Evolutionary conservation across 2,888 invertebrate species (phyloP).

Genomic region (Archaeoteleia sp.): DNA sequence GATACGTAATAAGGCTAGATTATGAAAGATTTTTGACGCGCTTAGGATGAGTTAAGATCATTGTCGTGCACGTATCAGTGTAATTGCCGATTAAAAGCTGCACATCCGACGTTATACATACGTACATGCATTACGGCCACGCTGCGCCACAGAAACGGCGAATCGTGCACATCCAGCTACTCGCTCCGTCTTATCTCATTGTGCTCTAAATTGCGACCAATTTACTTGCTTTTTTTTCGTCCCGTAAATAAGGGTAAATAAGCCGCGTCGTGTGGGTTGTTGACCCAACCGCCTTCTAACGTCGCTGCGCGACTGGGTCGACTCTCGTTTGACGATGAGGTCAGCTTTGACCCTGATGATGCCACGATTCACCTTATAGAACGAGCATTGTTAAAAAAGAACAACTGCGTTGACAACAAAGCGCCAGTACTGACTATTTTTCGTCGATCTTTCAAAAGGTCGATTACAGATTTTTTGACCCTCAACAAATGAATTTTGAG

Average conservation of each 20-base stretch:
- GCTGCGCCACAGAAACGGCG: slow-evolving; percentile 45
- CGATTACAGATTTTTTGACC: too few relatives aligned
- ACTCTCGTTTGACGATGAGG: slow-evolving; percentile 49
- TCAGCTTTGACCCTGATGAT: slow-evolving; percentile 57
- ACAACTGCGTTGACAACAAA: slow-evolving; percentile 29
- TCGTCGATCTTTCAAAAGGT: too few relatives aligned
- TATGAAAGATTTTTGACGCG: slow-evolving; percentile 27
- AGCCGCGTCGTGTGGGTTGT: slow-evolving; percentile 63
- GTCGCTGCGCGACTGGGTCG: slow-evolving; percentile 32
- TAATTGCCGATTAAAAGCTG: slow-evolving; percentile 47
- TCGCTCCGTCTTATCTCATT: slow-evolving; percentile 56
- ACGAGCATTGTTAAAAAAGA: slow-evolving; percentile 43
- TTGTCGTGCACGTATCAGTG: slow-evolving; percentile 39
- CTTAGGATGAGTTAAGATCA: slow-evolving; percentile 26
- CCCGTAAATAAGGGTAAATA: slow-evolving; percentile 69
- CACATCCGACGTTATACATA: slow-evolving; percentile 24
- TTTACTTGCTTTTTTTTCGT: slow-evolving; percentile 67
- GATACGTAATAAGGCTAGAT: background rate
- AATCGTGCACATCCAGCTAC: slow-evolving; percentile 48
- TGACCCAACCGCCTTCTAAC: slow-evolving; percentile 58
- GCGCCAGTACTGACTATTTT: too few relatives aligned
- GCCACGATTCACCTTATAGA: slow-evolving; percentile 54
- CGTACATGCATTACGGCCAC: slow-evolving; percentile 19
- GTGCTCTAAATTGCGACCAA: slow-evolving; percentile 67
- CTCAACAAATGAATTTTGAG: too few relatives aligned